Base-by-base conservation (phyloP, 2,797 vertebrate genomes). In the Alfaro cultratus region DNA sequence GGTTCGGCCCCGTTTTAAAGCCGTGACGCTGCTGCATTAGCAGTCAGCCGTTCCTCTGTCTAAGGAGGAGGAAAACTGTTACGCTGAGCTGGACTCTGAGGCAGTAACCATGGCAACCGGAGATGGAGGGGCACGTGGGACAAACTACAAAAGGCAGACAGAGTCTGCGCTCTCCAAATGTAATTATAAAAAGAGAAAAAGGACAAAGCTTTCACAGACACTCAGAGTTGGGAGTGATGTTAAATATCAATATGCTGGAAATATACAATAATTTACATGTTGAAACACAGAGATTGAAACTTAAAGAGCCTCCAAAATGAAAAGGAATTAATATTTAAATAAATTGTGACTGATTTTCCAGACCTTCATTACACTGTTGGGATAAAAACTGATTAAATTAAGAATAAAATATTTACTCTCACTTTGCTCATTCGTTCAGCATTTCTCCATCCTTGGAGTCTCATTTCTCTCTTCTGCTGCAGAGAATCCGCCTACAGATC, bases 41-140 rank as follows among this genome's bases (percentile, higher is more conserved):
- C 43, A 71, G 68, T 71, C 68, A 16, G 41, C 12, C n/a, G 26
- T 46, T 71, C 13, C 68, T 71, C 43, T 15, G 43, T 51, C 73
- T 74, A 16, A 51, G 34, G 46, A 74, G 46, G 21, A 55, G 74
- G 74, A 41, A 57, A 57, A 43, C 2, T 16, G 72, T 13, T 31
- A 23, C 18, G 15, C 46, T 0, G 36, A 60, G 36, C 53, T 18
- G 74, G 36, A 75, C 53, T 67, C 49, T 67, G 16, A 31, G 6
- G 1, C 49, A 11, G 84, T 88, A 49, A 71, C 86, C 77, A 67
- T 49, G 82, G 77, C 34, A 43, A 84, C 82, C 51, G 0, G 53
- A 18, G 80, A 68, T 11, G 36, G 84, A 67, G 18, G 41, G 74
- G 29, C 67, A 51, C 53, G 64, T 34, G 36, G 85, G 75, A 79